Base-by-base conservation (phyloP, 2,888 invertebrate species). In the Anaspis maculata region DNA sequence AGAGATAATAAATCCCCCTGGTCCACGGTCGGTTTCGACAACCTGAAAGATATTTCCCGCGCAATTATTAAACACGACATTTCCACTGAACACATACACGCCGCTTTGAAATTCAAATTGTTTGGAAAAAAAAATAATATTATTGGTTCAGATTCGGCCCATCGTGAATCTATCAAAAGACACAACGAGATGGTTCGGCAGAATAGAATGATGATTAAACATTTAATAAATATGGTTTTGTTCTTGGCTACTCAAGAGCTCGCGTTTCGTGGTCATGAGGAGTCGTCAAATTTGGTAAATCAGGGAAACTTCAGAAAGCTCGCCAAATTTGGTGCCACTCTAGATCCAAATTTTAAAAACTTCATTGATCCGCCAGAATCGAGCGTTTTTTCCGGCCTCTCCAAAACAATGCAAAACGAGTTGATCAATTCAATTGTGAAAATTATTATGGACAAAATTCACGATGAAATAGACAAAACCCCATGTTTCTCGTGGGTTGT, bases 351-450 rank as follows among this genome's bases (percentile, higher is more conserved):
- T n/a, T n/a, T n/a, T n/a, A n/a, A n/a, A n/a, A n/a, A n/a, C n/a
- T n/a, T n/a, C n/a, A n/a, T n/a, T n/a, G n/a, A n/a, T n/a, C n/a
- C n/a, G n/a, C n/a, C n/a, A n/a, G n/a, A n/a, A n/a, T n/a, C n/a
- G n/a, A n/a, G n/a, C n/a, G n/a, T n/a, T n/a, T n/a, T n/a, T n/a
- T n/a, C n/a, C n/a, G n/a, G n/a, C n/a, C 16, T 25, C 7, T 42
- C 42, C 4, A 37, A 38, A 36, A 35, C 42, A 11, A 42, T 42
- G 21, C 41, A 42, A 32, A 42, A 42, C 21, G 41, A 45, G 16
- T 30, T 42, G 28, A 37, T 42, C 13, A 36, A 41, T 21, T 40
- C 30, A 11, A 29, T 42, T 29, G 11, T 27, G 19, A 19, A 9
- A 24, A 29, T 30, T 13, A 13, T 27, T 16, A 13, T 24, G 13